phyloP scores from a whole-genome alignment of 2,888 invertebrate species.

The Hirtodrosophila duncani region DNA sequence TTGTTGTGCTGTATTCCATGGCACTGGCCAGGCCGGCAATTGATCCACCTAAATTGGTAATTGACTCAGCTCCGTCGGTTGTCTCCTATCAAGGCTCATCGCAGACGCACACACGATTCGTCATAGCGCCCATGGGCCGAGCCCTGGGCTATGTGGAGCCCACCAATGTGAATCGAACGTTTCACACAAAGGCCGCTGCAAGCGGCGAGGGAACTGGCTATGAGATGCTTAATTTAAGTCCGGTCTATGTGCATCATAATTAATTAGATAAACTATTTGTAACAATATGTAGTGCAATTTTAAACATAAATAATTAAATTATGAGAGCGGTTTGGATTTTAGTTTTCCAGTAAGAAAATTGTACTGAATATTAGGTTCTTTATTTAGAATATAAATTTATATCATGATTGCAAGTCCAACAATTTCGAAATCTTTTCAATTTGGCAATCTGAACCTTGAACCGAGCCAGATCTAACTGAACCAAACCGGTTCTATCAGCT shows the following conservation, averaged over 20 bases:
- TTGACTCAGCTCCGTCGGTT: slow-evolving; percentile 71
- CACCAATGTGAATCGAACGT: slow-evolving; percentile 69
- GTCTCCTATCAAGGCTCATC: slow-evolving; percentile 75
- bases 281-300: slow-evolving; percentile 16
- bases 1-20: slow-evolving; percentile 2
- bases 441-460: no score
- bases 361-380: neutral
- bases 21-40: slow-evolving; percentile 30
- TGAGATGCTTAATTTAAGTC: slow-evolving; percentile 59
- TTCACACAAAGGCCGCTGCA: slow-evolving; percentile 52
- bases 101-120: slow-evolving; percentile 71
- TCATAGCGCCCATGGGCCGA: slow-evolving; percentile 74
- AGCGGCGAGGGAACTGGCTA: slow-evolving; percentile 27
- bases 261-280: slow-evolving; percentile 24
- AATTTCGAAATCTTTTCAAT: no score
- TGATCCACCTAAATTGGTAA: slow-evolving; percentile 43
- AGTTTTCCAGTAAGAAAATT: neutral
- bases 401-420: no score
- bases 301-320: slow-evolving; percentile 11
- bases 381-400: no score
- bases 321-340: no score
- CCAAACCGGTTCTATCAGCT: no score
- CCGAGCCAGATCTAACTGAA: no score
- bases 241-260: slow-evolving; percentile 63
- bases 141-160: slow-evolving; percentile 73